Conservation (phyloP, 2,797 vertebrate species). For the Phyllotis vaccarum region DNA sequence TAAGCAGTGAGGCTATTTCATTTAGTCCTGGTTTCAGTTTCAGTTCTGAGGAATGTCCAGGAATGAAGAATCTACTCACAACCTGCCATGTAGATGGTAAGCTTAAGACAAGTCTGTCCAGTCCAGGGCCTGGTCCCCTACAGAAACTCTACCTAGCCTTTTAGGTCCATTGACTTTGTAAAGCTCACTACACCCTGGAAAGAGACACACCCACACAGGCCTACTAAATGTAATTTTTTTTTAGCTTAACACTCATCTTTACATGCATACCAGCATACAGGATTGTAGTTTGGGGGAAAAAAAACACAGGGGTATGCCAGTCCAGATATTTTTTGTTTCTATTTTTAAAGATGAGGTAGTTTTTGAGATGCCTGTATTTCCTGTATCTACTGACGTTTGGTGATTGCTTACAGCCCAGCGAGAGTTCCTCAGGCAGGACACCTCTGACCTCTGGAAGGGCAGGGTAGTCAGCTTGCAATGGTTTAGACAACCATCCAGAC, state of each 20-base stretch:
- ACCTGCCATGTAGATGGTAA: too few relatives aligned
- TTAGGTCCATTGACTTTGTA: background rate
- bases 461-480: too few relatives aligned
- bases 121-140: background rate
- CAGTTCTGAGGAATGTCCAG: background rate
- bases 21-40: background rate
- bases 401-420: rapidly evolving
- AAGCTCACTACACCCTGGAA: background rate
- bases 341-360: background rate
- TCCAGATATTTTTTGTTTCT: background rate
- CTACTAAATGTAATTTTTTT: background rate
- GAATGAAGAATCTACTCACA: background rate
- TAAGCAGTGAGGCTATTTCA: background rate
- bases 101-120: background rate
- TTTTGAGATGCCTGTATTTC: background rate
- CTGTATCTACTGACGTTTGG: background rate
- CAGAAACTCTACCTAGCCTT: background rate
- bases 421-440: rapidly evolving
- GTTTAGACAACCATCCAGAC: rapidly evolving
- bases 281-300: background rate
- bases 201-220: background rate
- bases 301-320: rapidly evolving
- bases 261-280: rapidly evolving
- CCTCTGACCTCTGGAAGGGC: too few relatives aligned
- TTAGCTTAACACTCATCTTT: background rate